A percentile compares a stretch with the other conserved stretches of the same genome.
phyloP scores from a whole-genome alignment of 2,113 vertebrate genomes.

The Theristicus caerulescens region DNA sequence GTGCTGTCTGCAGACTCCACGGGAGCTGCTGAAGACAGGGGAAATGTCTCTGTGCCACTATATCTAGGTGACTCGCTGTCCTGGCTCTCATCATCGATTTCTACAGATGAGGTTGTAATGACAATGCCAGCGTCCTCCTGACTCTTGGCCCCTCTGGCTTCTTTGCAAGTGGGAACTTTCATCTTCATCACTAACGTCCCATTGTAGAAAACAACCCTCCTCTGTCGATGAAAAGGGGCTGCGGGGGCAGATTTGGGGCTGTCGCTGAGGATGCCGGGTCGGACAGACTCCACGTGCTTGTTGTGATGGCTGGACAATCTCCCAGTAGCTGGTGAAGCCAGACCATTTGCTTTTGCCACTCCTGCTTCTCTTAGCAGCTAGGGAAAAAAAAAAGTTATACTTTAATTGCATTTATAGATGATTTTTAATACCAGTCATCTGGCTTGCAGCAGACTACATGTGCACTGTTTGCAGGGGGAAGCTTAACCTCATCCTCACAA shows the following conservation, averaged over 20 bases:
- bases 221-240: constrained; percentile 87
- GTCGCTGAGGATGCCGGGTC: constrained; percentile 72
- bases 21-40: constrained; percentile 41
- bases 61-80: constrained; percentile 60
- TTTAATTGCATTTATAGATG: no score
- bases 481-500: no score
- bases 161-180: constrained; percentile 65
- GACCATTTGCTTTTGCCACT: neutral
- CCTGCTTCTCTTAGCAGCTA: no score
- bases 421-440: no score
- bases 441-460: no score
- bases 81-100: constrained; percentile 59
- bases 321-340: constrained; percentile 50
- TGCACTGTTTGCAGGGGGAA: no score
- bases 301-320: constrained; percentile 35
- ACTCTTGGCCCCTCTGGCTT: constrained; percentile 8
- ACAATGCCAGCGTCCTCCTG: constrained; percentile 51
- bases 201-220: constrained; percentile 81
- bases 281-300: constrained; percentile 66
- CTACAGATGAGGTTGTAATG: constrained; percentile 56
- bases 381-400: no score
- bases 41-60: constrained; percentile 60
- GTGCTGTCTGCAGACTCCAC: constrained; percentile 66
- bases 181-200: constrained; percentile 77
- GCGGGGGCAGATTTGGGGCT: constrained; percentile 77